These are phyloP conservation scores for Lucilia sericata DNA, from an alignment of 1,140 invertebrate species.

Conservation along the genomic window DNA sequence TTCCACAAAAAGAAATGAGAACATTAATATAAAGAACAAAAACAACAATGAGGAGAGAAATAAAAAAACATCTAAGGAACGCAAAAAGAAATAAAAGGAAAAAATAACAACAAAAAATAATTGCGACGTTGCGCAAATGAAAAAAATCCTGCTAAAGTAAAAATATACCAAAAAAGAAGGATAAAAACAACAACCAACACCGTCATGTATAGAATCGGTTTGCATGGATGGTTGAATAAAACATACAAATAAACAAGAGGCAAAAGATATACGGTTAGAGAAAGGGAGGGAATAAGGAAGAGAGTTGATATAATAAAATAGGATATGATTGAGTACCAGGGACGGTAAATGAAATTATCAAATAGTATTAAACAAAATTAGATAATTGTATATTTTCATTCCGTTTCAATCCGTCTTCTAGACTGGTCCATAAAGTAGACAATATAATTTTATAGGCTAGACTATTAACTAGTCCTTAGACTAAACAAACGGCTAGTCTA, in stretches of 20 bases:
- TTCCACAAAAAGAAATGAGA: constrained; percentile 35
- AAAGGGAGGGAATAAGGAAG: neutral
- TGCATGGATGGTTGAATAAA: neutral
- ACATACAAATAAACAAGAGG: neutral
- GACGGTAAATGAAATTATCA: no score
- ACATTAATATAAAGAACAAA: constrained; percentile 12
- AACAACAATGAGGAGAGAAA: neutral
- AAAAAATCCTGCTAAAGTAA: neutral
- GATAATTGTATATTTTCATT: no score
- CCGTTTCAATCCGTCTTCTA: no score
- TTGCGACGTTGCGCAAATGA: constrained; percentile 29
- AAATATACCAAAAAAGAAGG: neutral
- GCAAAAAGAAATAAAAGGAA: constrained; percentile 5
- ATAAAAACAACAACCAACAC: neutral
- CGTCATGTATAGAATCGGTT: neutral
- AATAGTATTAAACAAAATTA: no score
- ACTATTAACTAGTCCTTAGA: no score
- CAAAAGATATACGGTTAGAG: neutral
- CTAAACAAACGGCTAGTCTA: no score
- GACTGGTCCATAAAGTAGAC: neutral
- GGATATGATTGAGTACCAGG: neutral
- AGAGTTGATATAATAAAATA: neutral
- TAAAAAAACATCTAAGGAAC: neutral
- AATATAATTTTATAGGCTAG: no score
- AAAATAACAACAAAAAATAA: neutral